phyloP scores from a whole-genome alignment of 2,888 invertebrate genomes.

The Phoenoteleia sp. region DNA sequence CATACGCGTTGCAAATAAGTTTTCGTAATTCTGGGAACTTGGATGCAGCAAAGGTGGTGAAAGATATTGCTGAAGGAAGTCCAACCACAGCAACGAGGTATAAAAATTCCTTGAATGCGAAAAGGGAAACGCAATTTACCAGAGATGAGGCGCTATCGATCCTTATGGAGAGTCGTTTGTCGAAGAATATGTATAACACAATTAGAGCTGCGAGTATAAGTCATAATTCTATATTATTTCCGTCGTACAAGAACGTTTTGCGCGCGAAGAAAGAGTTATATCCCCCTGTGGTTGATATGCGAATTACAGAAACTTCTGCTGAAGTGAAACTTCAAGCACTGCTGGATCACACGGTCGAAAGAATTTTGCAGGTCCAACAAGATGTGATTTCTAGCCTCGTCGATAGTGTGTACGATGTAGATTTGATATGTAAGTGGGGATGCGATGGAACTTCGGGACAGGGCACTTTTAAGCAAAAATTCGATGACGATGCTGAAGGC shows the following conservation, averaged over 20 bases:
- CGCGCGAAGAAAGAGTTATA: constrained; percentile 45
- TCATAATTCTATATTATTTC: constrained; percentile 22
- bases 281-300: no score
- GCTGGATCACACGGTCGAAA: constrained; percentile 33
- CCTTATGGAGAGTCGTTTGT: background rate
- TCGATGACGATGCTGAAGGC: constrained; percentile 22
- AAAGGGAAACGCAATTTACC: constrained; percentile 5
- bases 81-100: constrained; percentile 50
- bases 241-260: constrained; percentile 29
- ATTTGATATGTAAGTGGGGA: constrained; percentile 41
- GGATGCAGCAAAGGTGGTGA: constrained; percentile 38
- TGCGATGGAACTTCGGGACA: constrained; percentile 5
- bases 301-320: no score
- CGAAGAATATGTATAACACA: constrained; percentile 25
- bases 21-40: constrained; percentile 24
- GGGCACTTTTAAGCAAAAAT: constrained; percentile 30
- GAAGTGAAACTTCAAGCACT: no score
- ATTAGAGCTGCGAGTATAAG: constrained; percentile 5
- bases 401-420: constrained; percentile 8
- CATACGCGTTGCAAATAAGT: constrained; percentile 35
- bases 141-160: constrained; percentile 58
- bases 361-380: constrained; percentile 51
- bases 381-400: constrained; percentile 21
- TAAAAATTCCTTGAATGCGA: constrained; percentile 26
- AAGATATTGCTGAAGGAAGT: constrained; percentile 33